A percentile compares a stretch with the other conserved stretches of the same genome.
phyloP scores from a whole-genome alignment of 2,113 vertebrate genomes.

The Cyprinodon brontotheroides region DNA sequence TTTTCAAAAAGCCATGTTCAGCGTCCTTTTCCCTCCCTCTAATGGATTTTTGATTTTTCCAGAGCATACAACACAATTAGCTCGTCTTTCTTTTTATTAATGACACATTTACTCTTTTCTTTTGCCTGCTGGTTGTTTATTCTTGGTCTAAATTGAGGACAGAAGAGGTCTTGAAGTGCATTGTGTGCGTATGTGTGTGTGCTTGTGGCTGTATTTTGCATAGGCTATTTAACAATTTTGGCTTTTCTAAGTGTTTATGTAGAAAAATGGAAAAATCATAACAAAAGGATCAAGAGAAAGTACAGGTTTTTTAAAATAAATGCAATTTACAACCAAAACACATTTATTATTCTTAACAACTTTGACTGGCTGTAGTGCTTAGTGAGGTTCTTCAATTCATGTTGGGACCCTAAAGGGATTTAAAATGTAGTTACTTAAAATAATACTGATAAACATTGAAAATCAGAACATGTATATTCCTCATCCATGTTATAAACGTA shows the following conservation, averaged over 20 bases:
- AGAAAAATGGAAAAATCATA: conserved; percentile 10
- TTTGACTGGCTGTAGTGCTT: background rate
- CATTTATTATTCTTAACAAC: background rate
- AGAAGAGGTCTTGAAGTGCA: conserved; percentile 64
- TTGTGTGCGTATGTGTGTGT: background rate
- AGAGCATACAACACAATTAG: conserved; percentile 93
- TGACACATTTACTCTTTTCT: conserved; percentile 88
- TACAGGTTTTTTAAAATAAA: conserved; percentile 6
- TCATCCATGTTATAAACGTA: too few species aligned
- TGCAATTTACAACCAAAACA: conserved; percentile 5
- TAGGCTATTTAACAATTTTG: conserved; percentile 26
- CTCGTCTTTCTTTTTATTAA: conserved; percentile 86
- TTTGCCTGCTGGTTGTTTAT: conserved; percentile 69
- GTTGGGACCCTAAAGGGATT: background rate
- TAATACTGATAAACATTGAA: background rate
- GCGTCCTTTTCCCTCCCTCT: conserved; percentile 81
- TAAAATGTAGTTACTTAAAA: background rate
- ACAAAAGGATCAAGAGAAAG: background rate
- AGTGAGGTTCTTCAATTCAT: background rate
- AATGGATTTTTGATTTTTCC: conserved; percentile 98
- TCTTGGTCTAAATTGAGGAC: conserved; percentile 63
- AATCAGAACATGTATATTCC: too few species aligned
- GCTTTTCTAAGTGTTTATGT: conserved; percentile 23
- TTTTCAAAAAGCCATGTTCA: conserved; percentile 82
- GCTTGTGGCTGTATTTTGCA: conserved; percentile 23